Evolutionary conservation across 2,888 invertebrate species (phyloP).

Genomic region (Harpalus rufipes): DNA sequence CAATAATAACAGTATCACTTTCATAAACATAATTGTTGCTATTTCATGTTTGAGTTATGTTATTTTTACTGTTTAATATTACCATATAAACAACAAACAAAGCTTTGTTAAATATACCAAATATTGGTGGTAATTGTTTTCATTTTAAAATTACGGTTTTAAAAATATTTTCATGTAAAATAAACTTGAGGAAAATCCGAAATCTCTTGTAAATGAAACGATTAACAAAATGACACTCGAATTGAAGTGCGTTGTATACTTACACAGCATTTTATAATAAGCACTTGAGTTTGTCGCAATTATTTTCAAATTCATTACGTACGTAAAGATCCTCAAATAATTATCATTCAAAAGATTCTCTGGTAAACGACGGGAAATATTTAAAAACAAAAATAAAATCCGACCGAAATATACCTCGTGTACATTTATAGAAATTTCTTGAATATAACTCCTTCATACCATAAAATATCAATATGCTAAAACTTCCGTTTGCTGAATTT

Average conservation of each 20-base stretch:
- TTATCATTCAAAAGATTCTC: background rate
- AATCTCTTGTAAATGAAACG: background rate
- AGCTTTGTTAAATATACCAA: background rate
- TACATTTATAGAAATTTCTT: too few relatives aligned
- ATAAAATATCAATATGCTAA: too few relatives aligned
- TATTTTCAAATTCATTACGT: conserved; percentile 31
- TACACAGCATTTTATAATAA: conserved; percentile 23
- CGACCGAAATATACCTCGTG: too few relatives aligned
- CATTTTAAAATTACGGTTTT: background rate
- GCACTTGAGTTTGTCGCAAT: conserved; percentile 23
- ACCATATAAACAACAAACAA: background rate
- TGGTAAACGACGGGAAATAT: background rate
- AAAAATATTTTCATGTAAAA: background rate
- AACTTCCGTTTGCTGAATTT: too few relatives aligned
- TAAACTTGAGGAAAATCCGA: background rate
- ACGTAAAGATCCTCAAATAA: conserved; percentile 24
- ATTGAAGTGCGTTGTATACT: background rate
- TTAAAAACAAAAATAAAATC: conserved; percentile 3
- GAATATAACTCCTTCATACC: too few relatives aligned
- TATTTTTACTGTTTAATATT: background rate
- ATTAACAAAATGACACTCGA: conserved; percentile 10
- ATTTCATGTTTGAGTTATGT: background rate
- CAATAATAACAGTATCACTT: background rate
- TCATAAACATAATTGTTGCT: background rate
- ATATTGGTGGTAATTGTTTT: background rate